phyloP scores from a whole-genome alignment of 2,113 vertebrate species.

The Gila orcuttii region DNA sequence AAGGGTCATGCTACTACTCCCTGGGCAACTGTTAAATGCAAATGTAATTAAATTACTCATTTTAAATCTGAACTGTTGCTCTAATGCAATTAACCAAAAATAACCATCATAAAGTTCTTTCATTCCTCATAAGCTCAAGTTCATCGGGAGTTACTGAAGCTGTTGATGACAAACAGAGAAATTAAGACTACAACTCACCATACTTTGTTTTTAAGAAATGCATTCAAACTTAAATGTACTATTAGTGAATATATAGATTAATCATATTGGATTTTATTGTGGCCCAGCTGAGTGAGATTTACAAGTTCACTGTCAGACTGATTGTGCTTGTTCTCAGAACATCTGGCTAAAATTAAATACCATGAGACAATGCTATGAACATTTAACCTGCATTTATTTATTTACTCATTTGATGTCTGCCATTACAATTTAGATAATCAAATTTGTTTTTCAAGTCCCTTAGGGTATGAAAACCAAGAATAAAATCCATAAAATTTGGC shows the following conservation, averaged over 20 bases:
- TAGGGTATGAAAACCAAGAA: not conserved
- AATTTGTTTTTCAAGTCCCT: slow-evolving; percentile 35
- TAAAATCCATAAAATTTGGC: slow-evolving; percentile 3
- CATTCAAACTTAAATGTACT: not conserved
- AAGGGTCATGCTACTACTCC: not conserved
- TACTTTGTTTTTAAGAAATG: not conserved
- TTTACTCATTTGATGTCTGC: slow-evolving; percentile 35
- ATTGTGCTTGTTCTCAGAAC: slow-evolving; percentile 21
- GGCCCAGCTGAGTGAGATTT: not conserved
- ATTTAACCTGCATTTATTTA: slow-evolving; percentile 26
- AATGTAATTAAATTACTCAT: slow-evolving; percentile 50
- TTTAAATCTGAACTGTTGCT: slow-evolving; percentile 41
- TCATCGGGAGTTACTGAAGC: not conserved
- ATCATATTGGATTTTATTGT: not conserved
- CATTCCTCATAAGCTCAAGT: not conserved
- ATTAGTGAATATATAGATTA: not conserved
- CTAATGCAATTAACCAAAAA: slow-evolving; percentile 54
- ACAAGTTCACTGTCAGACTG: not conserved
- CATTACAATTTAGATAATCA: slow-evolving; percentile 23
- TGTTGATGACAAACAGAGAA: not conserved
- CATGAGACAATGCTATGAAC: slow-evolving; percentile 31
- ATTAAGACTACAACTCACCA: not conserved
- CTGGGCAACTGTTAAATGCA: slow-evolving; percentile 10
- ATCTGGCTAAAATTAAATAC: slow-evolving; percentile 33
- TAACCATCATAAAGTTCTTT: slow-evolving; percentile 26